Base-by-base conservation (phyloP, 2,113 vertebrate genomes). In the Eira barbara region DNA sequence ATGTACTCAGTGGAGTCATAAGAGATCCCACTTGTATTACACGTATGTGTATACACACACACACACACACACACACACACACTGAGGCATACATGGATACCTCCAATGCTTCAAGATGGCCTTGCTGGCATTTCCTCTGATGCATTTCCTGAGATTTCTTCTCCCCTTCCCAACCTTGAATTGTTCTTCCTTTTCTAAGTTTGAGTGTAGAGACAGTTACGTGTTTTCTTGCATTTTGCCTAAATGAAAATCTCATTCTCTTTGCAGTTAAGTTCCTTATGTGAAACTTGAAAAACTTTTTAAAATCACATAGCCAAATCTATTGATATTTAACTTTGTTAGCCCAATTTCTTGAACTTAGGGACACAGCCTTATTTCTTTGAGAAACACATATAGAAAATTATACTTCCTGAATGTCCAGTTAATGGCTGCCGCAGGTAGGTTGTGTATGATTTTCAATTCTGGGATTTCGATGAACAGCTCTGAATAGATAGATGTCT, bases 211-310 rank as follows among this genome's bases (percentile, higher is more conserved):
- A 47, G 49, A 21, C 23, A 49, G 3, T 59, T 23, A 45, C 21
- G 1, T 71, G 17, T 93, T 95, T 73, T 67, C 31, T 76, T 87
- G 25, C 11, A 80, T 89, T 89, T 67, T 93, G 5, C 7, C 47
- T 82, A 69, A 87, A 61, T n/a, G 45, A 94, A 96, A 96, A 84
- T 92, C 23, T 61, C 21, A 52, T 74, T 88, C 31, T 76, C 65
- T 96, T 79, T 69, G 59, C 10, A 71, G 23, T 91, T 79, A 92
- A 6, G 31, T 47, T 90, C 79, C 89, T 49, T 21, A 69, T 45
- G 23, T 15, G 36, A 42, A 94, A 55, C 7, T 59, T 91, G 25
- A 31, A 91, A 90, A 78, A 59, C 4, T 23, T 81, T 74, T 76
- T 31, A 25, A 74, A 86, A 89, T 59, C 49, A 23, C 36, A 31